A percentile compares a stretch with the other conserved stretches of the same genome.
Evolutionary conservation across 2,888 invertebrate genomes (phyloP).

Genomic region (Cyaniris semiargus): DNA sequence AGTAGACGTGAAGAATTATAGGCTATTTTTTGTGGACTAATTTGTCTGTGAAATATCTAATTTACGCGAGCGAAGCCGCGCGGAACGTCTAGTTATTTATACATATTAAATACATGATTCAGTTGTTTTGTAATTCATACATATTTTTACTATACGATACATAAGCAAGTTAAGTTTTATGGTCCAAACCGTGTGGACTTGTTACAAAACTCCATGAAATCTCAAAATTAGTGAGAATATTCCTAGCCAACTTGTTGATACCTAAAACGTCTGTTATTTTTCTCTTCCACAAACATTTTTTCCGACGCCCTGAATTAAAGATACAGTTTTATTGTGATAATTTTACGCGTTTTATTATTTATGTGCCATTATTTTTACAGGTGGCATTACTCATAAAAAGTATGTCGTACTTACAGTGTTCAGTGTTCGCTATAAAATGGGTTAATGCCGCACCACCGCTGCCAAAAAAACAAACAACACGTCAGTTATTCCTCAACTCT

Average conservation of each 20-base stretch:
- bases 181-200: neutral
- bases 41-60: too few species aligned
- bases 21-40: too few species aligned
- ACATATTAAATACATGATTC: neutral
- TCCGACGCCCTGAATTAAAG: conserved; percentile 1
- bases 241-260: neutral
- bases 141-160: too few species aligned
- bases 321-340: conserved; percentile 20
- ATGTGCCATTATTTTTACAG: conserved; percentile 21
- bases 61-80: too few species aligned
- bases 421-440: conserved; percentile 5
- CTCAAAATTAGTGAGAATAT: neutral
- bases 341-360: conserved; percentile 12
- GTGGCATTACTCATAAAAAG: conserved; percentile 7
- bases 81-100: too few species aligned
- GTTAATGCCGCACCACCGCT: conserved; percentile 6
- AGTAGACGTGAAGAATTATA: too few species aligned
- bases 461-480: conserved; percentile 19
- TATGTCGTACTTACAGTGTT: conserved; percentile 13
- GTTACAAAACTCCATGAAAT: neutral
- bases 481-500: conserved; percentile 28
- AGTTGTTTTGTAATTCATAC: neutral
- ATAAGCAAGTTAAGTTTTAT: neutral
- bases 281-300: neutral
- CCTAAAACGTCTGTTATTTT: neutral